A percentile compares a stretch with the other conserved stretches of the same genome.
phyloP scores from a whole-genome alignment of 2,797 vertebrate species.

The Lithobates pipiens region DNA sequence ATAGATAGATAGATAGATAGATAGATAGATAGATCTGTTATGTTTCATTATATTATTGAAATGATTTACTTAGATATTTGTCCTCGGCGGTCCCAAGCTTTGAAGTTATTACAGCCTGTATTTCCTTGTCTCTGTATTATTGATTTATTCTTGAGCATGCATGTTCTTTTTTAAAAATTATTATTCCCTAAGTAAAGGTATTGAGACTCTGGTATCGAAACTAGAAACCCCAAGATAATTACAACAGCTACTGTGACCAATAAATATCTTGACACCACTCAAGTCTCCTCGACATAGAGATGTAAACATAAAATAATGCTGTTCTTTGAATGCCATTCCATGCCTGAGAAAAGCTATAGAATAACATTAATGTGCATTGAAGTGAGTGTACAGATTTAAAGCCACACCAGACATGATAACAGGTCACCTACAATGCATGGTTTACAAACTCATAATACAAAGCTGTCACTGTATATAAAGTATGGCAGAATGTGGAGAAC shows the following conservation, averaged over 20 bases:
- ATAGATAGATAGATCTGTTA: not conserved
- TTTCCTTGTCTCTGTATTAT: not conserved
- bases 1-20: slow-evolving; percentile 2
- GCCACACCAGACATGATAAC: slow-evolving; percentile 24
- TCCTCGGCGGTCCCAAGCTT: not conserved
- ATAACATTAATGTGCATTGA: slow-evolving; percentile 42
- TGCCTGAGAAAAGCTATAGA: slow-evolving; percentile 15
- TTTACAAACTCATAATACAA: slow-evolving; percentile 31
- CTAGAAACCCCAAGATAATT: slow-evolving; percentile 42
- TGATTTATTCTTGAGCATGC: slow-evolving; percentile 31
- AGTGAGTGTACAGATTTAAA: slow-evolving; percentile 27
- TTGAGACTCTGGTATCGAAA: slow-evolving; percentile 20
- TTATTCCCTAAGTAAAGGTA: slow-evolving; percentile 24
- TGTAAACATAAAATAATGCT: slow-evolving; percentile 41
- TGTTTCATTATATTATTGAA: not conserved
- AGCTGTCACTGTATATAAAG: slow-evolving; percentile 23
- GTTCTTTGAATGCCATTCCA: slow-evolving; percentile 38
- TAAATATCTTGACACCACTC: slow-evolving; percentile 42
- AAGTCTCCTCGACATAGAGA: not conserved
- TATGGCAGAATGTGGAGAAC: not conserved
- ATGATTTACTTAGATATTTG: not conserved
- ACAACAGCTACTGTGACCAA: slow-evolving; percentile 35
- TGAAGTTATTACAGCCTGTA: not conserved
- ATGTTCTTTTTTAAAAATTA: slow-evolving; percentile 18
- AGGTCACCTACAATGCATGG: slow-evolving; percentile 33